Evolutionary conservation across 2,888 invertebrate species (phyloP).

Genomic region (Pristionchus maxplancki): DNA sequence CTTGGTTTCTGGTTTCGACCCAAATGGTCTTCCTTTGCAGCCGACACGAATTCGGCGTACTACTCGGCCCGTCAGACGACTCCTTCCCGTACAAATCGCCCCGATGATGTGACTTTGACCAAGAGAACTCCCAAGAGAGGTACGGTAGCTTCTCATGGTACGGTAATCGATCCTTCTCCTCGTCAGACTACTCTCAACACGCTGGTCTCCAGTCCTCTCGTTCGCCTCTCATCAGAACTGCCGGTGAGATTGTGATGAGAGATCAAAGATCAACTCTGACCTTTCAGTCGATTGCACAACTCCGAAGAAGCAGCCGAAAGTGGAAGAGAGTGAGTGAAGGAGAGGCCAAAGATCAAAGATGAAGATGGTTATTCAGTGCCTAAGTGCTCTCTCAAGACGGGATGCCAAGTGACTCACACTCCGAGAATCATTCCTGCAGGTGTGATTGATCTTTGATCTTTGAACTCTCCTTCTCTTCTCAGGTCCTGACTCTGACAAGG

Average conservation of each 20-base stretch:
- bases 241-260: background rate
- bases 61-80: slow-evolving; percentile 36
- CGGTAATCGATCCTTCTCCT: background rate
- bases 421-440: slow-evolving; percentile 25
- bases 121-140: slow-evolving; percentile 34
- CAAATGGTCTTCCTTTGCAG: background rate
- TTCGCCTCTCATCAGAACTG: background rate
- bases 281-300: background rate
- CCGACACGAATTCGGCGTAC: background rate
- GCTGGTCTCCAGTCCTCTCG: background rate
- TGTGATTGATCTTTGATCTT: background rate
- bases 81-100: background rate
- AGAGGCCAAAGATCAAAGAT: background rate
- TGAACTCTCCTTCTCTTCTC: background rate
- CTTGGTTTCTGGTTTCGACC: too few relatives aligned
- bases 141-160: background rate
- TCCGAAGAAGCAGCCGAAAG: background rate
- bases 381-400: slow-evolving; percentile 30
- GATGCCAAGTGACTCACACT: background rate
- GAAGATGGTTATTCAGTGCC: background rate
- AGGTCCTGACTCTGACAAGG: slow-evolving; percentile 1
- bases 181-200: background rate
- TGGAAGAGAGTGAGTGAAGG: background rate
- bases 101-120: background rate
- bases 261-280: background rate